Evolutionary conservation across 2,797 vertebrate species (phyloP).

Genomic region (Pseudocheirus occidentalis): DNA sequence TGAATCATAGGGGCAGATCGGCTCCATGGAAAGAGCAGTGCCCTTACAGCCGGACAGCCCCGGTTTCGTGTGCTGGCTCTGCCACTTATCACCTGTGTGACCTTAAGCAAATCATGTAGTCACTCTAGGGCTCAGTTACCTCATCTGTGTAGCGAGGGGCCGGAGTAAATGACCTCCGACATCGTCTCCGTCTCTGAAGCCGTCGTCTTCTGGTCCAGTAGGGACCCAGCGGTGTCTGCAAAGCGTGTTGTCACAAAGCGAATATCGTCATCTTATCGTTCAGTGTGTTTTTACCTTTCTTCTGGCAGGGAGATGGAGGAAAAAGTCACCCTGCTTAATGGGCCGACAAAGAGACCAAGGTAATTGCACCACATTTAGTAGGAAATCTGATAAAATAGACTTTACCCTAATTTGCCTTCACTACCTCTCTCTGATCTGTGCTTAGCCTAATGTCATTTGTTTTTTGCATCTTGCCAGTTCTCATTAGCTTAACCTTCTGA

Average conservation of each 20-base stretch:
- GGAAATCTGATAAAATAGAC: conserved; percentile 39
- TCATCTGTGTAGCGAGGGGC: conserved; percentile 10
- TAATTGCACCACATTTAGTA: conserved; percentile 76
- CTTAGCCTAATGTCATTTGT: conserved; percentile 30
- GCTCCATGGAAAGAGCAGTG: background rate
- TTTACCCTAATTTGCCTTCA: conserved; percentile 14
- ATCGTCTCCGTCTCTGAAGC: background rate
- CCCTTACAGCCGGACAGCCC: background rate
- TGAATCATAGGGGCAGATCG: background rate
- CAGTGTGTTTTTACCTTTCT: conserved; percentile 72
- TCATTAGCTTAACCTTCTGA: conserved; percentile 39
- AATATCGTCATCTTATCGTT: conserved; percentile 40
- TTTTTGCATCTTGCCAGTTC: conserved; percentile 46
- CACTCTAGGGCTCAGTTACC: conserved; percentile 33
- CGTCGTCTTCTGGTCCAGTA: background rate
- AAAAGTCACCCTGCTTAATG: conserved; percentile 93
- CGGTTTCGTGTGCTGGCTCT: conserved; percentile 28
- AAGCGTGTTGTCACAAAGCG: background rate
- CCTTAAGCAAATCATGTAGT: conserved; percentile 29
- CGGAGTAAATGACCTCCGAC: background rate
- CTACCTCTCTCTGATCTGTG: conserved; percentile 5
- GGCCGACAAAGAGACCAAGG: conserved; percentile 95
- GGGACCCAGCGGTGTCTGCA: background rate
- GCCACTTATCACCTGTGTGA: background rate
- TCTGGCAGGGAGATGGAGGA: conserved; percentile 93